Evolutionary conservation across 2,888 invertebrate genomes (phyloP).

Genomic region (Drosophila anomelani): DNA sequence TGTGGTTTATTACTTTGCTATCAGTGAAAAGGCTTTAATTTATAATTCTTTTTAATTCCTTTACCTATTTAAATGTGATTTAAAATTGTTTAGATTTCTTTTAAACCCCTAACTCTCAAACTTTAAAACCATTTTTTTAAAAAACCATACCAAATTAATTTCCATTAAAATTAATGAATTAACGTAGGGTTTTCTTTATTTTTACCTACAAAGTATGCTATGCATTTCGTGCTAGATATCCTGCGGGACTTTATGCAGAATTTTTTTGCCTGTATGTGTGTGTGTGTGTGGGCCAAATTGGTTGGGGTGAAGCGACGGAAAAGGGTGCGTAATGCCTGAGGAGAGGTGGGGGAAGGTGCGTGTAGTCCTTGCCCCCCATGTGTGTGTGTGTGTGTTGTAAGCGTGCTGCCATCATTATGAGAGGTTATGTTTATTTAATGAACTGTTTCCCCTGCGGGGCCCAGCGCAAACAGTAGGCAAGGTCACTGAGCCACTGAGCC

Average conservation of each 20-base stretch:
- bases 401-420: slow-evolving; percentile 59
- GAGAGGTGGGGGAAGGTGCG: slow-evolving; percentile 7
- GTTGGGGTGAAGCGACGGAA: neutral
- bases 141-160: neutral
- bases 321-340: slow-evolving; percentile 2
- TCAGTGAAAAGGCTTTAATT: too few relatives aligned
- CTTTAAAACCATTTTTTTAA: neutral
- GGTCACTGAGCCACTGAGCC: slow-evolving; percentile 21
- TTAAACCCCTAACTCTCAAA: neutral
- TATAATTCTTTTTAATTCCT: too few relatives aligned
- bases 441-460: slow-evolving; percentile 49
- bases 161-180: neutral
- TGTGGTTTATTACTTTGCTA: too few relatives aligned
- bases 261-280: neutral
- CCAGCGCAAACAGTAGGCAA: slow-evolving; percentile 22
- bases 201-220: neutral
- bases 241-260: neutral
- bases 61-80: neutral
- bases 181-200: too few relatives aligned
- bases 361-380: slow-evolving; percentile 12
- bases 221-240: neutral
- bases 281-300: neutral
- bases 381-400: slow-evolving; percentile 16
- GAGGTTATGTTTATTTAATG: slow-evolving; percentile 73
- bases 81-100: neutral